A percentile compares a stretch with the other conserved stretches of the same genome.
Evolutionary conservation across 2,888 invertebrate species (phyloP).

Genomic region (Abrostola triplasia): DNA sequence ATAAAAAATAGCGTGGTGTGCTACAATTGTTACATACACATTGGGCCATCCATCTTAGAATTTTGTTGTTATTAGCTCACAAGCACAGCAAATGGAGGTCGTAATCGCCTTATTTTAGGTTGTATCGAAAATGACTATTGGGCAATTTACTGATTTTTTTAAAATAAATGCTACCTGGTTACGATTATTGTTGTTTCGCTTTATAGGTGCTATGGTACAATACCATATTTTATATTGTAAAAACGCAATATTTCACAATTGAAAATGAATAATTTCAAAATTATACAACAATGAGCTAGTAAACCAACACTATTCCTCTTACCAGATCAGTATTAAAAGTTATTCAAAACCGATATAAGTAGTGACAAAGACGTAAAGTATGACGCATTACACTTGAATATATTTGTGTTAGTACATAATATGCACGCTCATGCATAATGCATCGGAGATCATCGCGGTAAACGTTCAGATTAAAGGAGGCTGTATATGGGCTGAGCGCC

Average conservation of each 20-base stretch:
- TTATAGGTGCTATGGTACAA: no score
- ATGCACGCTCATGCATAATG: conserved; percentile 79
- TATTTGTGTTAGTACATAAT: conserved; percentile 58
- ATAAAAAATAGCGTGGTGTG: no score
- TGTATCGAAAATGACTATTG: no score
- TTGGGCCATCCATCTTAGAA: no score
- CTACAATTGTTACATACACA: no score
- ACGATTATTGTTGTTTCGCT: no score
- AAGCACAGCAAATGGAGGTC: no score
- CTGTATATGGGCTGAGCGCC: conserved; percentile 37
- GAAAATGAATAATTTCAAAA: background rate
- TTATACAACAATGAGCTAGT: background rate
- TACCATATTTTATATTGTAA: no score
- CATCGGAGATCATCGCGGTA: conserved; percentile 75
- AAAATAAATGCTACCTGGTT: no score
- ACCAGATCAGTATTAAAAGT: conserved; percentile 25
- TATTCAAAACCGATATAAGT: conserved; percentile 35
- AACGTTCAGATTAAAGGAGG: conserved; percentile 62
- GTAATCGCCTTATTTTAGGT: no score
- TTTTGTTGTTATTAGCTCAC: no score
- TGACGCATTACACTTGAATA: conserved; percentile 51
- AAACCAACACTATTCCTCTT: conserved; percentile 1
- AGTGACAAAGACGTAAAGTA: conserved; percentile 42
- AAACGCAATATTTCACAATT: background rate
- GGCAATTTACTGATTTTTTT: no score